phyloP scores from a whole-genome alignment of 53 echinoderm and acorn worm genomes.

The Temnopleurus reevesii region DNA sequence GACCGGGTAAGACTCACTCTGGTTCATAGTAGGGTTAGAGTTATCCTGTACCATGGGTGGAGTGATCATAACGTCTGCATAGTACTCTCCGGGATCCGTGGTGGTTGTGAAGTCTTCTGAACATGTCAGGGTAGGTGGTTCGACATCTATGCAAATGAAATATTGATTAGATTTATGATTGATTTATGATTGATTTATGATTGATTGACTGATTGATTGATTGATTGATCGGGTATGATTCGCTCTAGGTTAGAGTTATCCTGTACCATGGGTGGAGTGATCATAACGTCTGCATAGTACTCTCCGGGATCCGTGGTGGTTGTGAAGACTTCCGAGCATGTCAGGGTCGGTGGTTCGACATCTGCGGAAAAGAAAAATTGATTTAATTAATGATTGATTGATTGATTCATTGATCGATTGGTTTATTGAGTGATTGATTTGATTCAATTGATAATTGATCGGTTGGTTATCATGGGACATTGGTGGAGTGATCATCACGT shows the following conservation, averaged over 20 bases:
- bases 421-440: neutral
- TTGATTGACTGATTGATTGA: too few species aligned
- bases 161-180: neutral
- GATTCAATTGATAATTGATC: too few species aligned
- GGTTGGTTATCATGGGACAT: conserved; percentile 38
- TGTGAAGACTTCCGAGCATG: neutral
- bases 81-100: conserved; percentile 38
- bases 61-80: conserved; percentile 19
- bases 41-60: conserved; percentile 51
- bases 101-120: neutral
- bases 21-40: conserved; percentile 8
- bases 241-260: conserved; percentile 47
- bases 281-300: conserved; percentile 3
- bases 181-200: neutral
- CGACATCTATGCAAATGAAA: conserved; percentile 15
- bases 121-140: conserved; percentile 42
- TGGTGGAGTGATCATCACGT: conserved; percentile 34
- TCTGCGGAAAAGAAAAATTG: neutral
- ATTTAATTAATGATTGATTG: neutral
- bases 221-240: neutral
- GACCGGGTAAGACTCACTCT: conserved; percentile 7
- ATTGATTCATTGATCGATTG: too few species aligned
- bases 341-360: conserved; percentile 34
- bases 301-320: conserved; percentile 45
- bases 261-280: conserved; percentile 36